Conservation (phyloP, 2,113 vertebrate genomes). For the Passer domesticus region DNA sequence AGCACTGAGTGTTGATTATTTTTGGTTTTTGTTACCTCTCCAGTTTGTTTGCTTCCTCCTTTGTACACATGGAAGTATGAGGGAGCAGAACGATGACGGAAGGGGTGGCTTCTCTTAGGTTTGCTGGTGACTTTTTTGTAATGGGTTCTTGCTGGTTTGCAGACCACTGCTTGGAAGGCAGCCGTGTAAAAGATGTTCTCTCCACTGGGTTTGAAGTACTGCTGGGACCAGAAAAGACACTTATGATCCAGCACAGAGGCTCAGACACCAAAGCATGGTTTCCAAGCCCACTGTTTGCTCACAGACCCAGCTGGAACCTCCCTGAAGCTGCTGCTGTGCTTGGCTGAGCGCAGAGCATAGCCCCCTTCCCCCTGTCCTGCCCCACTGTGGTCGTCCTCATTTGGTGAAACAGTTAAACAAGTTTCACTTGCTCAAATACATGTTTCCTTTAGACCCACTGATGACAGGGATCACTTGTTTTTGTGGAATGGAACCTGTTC, state of each 20-base stretch:
- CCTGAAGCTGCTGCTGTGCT: not conserved
- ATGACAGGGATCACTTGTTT: not conserved
- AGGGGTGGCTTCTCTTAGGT: not conserved
- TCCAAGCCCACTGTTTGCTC: not conserved
- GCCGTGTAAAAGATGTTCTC: not conserved
- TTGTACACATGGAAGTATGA: not conserved
- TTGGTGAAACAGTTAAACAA: not conserved
- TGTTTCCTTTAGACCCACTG: not conserved
- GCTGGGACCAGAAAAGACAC: not conserved
- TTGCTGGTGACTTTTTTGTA: not conserved
- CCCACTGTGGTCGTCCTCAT: not conserved
- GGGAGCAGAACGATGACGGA: not conserved
- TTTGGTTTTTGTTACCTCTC: not conserved
- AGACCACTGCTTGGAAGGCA: not conserved
- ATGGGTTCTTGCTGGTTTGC: not conserved
- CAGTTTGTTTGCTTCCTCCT: not conserved
- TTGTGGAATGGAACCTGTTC: not conserved
- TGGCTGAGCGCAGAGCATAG: not conserved
- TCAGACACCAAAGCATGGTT: not conserved
- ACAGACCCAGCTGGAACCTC: not conserved
- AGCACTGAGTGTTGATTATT: not conserved
- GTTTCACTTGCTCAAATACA: not conserved
- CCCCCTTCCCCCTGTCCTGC: rapidly evolving
- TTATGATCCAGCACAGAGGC: not conserved
- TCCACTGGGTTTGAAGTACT: not conserved